A percentile compares a stretch with the other conserved stretches of the same genome.
These are phyloP conservation scores for Doryteuthis pealeii DNA, from an alignment of 1,140 invertebrate species.

Conservation along the genomic window DNA sequence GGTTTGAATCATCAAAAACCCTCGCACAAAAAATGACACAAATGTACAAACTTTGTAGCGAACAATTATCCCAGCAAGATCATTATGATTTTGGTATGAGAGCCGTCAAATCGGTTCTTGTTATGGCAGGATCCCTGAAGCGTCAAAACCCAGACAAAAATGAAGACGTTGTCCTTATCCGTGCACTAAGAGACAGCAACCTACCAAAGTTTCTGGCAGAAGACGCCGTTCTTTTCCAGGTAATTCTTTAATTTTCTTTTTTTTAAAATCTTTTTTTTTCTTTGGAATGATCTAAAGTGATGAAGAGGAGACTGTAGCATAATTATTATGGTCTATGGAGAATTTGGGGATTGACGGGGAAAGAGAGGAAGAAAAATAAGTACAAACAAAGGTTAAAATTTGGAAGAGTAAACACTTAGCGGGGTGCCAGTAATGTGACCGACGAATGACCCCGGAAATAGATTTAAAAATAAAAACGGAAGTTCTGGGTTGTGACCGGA, in stretches of 20 bases:
- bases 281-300: background rate
- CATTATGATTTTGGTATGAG: slow-evolving; percentile 92
- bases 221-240: slow-evolving; percentile 60
- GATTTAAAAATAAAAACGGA: too few relatives aligned
- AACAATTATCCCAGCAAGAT: slow-evolving; percentile 89
- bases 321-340: too few relatives aligned
- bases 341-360: too few relatives aligned
- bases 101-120: slow-evolving; percentile 66
- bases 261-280: background rate
- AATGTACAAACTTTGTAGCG: slow-evolving; percentile 88
- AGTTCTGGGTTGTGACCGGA: too few relatives aligned
- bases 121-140: slow-evolving; percentile 62
- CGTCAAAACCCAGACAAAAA: slow-evolving; percentile 60
- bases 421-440: too few relatives aligned
- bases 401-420: too few relatives aligned
- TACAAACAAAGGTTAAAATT: too few relatives aligned
- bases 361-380: too few relatives aligned
- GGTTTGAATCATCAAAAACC: slow-evolving; percentile 83
- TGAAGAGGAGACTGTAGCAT: too few relatives aligned
- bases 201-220: slow-evolving; percentile 61
- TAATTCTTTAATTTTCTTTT: slow-evolving; percentile 23
- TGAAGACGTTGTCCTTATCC: slow-evolving; percentile 60
- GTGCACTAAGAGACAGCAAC: slow-evolving; percentile 60
- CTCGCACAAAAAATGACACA: slow-evolving; percentile 87
- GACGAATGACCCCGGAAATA: too few relatives aligned